Evolutionary conservation across 2,888 invertebrate genomes (phyloP).

Genomic region (Psococerastis gibbosa): DNA sequence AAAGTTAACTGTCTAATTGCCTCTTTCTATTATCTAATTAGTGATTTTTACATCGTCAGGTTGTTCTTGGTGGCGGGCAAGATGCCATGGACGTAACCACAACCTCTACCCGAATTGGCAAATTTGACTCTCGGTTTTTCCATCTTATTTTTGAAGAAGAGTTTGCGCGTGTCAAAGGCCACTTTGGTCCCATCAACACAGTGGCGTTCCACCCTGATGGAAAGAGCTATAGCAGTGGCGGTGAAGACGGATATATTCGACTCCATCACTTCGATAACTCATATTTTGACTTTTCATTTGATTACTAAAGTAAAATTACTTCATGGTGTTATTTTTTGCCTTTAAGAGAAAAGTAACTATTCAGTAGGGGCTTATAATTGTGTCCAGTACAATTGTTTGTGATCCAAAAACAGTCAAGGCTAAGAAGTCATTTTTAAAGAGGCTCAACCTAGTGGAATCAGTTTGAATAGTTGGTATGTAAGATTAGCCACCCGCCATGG

Average conservation of each 20-base stretch:
- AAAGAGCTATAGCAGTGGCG: conserved; percentile 88
- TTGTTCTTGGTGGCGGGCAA: conserved; percentile 95
- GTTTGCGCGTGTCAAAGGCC: conserved; percentile 94
- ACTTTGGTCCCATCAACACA: conserved; percentile 99
- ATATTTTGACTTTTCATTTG: conserved; percentile 91
- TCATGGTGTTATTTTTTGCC: too few species aligned
- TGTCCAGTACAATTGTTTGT: too few species aligned
- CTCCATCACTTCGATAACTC: conserved; percentile 91
- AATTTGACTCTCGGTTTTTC: conserved; percentile 91
- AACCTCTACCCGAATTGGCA: conserved; percentile 81
- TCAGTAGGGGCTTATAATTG: too few species aligned
- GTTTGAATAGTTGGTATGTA: too few species aligned
- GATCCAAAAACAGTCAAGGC: too few species aligned
- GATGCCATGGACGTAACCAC: conserved; percentile 99
- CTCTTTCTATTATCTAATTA: too few species aligned
- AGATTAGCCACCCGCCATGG: too few species aligned
- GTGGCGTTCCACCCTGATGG: conserved; percentile 97
- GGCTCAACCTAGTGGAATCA: too few species aligned
- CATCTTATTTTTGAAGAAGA: conserved; percentile 94
- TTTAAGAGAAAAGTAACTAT: too few species aligned
- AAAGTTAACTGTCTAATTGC: too few species aligned
- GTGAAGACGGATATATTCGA: conserved; percentile 96
- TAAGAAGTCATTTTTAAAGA: too few species aligned
- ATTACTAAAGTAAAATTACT: conserved; percentile 34
- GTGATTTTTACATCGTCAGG: too few species aligned